phyloP scores from a whole-genome alignment of 2,797 vertebrate genomes.

The Odontamblyopus rebecca region DNA sequence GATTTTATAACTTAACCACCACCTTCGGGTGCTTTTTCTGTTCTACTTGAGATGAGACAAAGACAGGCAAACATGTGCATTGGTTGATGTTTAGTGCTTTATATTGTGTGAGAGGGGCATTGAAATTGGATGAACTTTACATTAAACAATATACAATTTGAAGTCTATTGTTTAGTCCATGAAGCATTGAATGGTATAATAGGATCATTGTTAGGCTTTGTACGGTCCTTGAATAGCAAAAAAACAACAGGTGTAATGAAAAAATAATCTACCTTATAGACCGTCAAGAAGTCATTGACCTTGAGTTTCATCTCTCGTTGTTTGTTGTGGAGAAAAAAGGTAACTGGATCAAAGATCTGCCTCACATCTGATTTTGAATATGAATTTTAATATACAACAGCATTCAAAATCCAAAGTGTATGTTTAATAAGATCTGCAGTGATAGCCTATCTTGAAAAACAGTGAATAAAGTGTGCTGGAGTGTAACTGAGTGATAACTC shows the following conservation, averaged over 20 bases:
- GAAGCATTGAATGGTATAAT: constrained; percentile 28
- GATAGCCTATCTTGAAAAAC: constrained; percentile 30
- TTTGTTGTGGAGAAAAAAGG: constrained; percentile 42
- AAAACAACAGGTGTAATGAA: constrained; percentile 71
- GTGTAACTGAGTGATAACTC: constrained; percentile 48
- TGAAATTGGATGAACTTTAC: constrained; percentile 47
- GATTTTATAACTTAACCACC: constrained; percentile 75
- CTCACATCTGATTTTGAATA: constrained; percentile 24
- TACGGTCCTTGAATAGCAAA: constrained; percentile 59
- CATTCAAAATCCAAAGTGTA: neutral
- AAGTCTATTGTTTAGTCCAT: constrained; percentile 15
- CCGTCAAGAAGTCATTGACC: constrained; percentile 76
- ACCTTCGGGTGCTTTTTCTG: constrained; percentile 71
- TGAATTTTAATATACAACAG: constrained; percentile 14
- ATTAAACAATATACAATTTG: constrained; percentile 19
- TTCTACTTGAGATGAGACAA: constrained; percentile 60
- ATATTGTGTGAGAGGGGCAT: constrained; percentile 13
- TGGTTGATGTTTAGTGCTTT: constrained; percentile 11
- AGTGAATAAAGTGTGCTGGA: constrained; percentile 47
- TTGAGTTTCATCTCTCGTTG: constrained; percentile 42
- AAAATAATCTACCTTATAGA: constrained; percentile 70
- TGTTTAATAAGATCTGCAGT: constrained; percentile 41
- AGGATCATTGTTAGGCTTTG: neutral
- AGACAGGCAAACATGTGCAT: constrained; percentile 31
- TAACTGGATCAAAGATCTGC: constrained; percentile 46